phyloP scores from a whole-genome alignment of 2,113 vertebrate species.

The Labeo rohita region DNA sequence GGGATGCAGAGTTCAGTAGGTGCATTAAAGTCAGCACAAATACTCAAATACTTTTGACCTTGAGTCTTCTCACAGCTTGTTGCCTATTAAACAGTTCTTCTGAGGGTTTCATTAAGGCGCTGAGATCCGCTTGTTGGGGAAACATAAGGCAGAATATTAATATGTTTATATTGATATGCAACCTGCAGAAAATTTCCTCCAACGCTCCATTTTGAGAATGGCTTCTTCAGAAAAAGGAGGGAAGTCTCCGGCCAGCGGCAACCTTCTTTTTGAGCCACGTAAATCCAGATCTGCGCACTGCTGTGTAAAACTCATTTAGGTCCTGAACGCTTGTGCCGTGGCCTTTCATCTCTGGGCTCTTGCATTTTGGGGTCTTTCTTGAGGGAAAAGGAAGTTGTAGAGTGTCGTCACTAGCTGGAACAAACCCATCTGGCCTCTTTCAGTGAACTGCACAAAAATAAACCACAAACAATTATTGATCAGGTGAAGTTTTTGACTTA shows the following conservation, averaged over 20 bases:
- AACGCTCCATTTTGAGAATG: constrained; percentile 39
- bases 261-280: constrained; percentile 22
- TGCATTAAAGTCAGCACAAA: neutral
- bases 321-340: neutral
- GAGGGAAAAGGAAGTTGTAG: constrained; percentile 50
- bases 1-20: neutral
- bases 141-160: constrained; percentile 28
- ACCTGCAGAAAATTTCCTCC: neutral
- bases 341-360: constrained; percentile 31
- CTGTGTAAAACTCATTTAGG: neutral
- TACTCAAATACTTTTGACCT: neutral
- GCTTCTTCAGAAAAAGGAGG: constrained; percentile 41
- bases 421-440: constrained; percentile 27
- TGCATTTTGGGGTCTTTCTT: constrained; percentile 34
- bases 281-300: constrained; percentile 26
- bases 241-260: constrained; percentile 44
- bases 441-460: constrained; percentile 37
- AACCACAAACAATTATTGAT: neutral
- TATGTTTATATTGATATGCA: neutral
- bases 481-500: neutral
- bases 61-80: neutral
- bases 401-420: constrained; percentile 44
- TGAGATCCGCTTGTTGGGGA: neutral
- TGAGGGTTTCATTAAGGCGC: constrained; percentile 42
- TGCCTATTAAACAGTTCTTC: constrained; percentile 25